Evolutionary conservation across 2,113 vertebrate genomes (phyloP).

Genomic region (Neogobius melanostomus): DNA sequence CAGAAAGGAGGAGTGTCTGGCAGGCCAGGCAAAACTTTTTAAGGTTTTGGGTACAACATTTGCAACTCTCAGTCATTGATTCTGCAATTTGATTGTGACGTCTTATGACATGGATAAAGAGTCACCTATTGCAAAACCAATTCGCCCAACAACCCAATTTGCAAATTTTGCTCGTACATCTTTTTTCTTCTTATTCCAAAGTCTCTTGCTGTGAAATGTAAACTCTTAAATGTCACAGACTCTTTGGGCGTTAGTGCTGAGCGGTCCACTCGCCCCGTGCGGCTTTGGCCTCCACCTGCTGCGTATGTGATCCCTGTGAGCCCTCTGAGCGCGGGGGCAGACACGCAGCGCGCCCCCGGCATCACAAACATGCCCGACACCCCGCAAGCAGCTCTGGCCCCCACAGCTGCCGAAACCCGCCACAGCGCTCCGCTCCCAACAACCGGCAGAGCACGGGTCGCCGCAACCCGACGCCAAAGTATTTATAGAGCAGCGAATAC

Average conservation of each 20-base stretch:
- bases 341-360: slow-evolving; percentile 20
- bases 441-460: neutral
- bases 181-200: too few relatives aligned
- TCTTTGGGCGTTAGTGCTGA: neutral
- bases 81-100: too few relatives aligned
- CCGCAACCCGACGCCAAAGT: neutral
- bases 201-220: neutral
- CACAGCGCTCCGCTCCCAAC: neutral
- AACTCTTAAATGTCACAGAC: neutral
- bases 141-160: too few relatives aligned
- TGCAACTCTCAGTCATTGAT: too few relatives aligned
- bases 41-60: too few relatives aligned
- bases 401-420: slow-evolving; percentile 4
- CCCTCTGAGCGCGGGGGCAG: slow-evolving; percentile 33
- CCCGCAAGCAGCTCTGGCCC: neutral
- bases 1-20: too few relatives aligned
- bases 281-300: slow-evolving; percentile 50
- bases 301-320: slow-evolving; percentile 45
- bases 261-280: slow-evolving; percentile 13
- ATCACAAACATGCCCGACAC: slow-evolving; percentile 14
- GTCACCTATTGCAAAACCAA: too few relatives aligned
- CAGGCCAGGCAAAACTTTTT: too few relatives aligned
- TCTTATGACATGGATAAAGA: too few relatives aligned
- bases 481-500: neutral
- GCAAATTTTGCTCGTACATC: too few relatives aligned